phyloP scores from a whole-genome alignment of 2,113 vertebrate genomes.

The Platanista minor region DNA sequence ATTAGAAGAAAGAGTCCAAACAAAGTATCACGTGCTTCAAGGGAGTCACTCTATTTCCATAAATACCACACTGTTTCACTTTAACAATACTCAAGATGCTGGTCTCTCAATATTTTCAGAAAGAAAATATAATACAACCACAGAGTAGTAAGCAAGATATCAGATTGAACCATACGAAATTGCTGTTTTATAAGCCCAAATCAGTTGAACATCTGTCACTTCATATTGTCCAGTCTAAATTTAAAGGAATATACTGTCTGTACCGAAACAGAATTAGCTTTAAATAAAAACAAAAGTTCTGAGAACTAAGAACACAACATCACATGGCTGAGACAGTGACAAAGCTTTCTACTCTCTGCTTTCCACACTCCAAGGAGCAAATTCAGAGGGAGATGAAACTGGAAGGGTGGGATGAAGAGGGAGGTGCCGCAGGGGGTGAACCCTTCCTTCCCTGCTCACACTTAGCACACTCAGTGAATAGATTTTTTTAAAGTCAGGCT shows the following conservation, averaged over 20 bases:
- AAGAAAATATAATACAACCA: neutral
- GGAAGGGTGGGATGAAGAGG: too few relatives aligned
- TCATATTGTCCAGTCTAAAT: neutral
- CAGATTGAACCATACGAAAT: neutral
- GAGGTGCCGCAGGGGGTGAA: neutral
- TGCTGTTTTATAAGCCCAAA: neutral
- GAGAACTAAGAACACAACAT: neutral
- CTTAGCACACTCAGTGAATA: accelerated
- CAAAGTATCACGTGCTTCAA: neutral
- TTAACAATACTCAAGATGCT: neutral
- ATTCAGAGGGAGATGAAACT: neutral
- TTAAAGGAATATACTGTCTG: neutral
- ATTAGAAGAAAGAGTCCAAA: neutral
- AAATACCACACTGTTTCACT: neutral
- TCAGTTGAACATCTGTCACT: neutral
- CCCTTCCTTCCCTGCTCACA: neutral
- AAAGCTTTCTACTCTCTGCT: neutral
- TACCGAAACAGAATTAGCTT: neutral
- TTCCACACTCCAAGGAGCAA: neutral
- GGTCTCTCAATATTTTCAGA: neutral
- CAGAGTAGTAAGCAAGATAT: neutral
- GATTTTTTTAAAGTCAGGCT: neutral
- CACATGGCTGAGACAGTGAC: neutral
- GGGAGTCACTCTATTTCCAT: neutral
- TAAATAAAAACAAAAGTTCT: neutral